Percentiles rank a stretch among this genome's conserved stretches.
phyloP scores from a whole-genome alignment of 2,888 invertebrate genomes.

The Phyllotreta cruciferae region DNA sequence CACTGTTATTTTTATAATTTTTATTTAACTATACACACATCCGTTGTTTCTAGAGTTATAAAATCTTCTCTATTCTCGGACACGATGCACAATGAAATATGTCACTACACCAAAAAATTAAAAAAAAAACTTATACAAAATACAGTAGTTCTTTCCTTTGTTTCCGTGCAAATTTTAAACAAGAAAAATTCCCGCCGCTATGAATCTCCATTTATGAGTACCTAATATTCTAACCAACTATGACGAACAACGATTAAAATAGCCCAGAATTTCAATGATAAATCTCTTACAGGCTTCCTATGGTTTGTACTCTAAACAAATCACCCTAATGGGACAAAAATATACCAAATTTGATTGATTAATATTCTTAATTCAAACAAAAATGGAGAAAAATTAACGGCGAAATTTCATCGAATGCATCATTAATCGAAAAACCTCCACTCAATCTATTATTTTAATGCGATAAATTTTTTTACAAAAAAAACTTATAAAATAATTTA shows the following conservation, averaged over 20 bases:
- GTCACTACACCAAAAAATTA: slow-evolving; percentile 36
- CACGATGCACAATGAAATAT: slow-evolving; percentile 31
- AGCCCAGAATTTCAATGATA: too few relatives aligned
- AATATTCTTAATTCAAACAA: too few relatives aligned
- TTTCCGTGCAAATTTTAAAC: slow-evolving; percentile 6
- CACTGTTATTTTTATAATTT: slow-evolving; percentile 6
- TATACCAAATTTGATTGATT: too few relatives aligned
- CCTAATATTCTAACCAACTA: too few relatives aligned
- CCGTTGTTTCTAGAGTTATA: slow-evolving; percentile 17
- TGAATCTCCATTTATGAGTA: slow-evolving; percentile 8
- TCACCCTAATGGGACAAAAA: too few relatives aligned
- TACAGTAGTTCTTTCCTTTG: slow-evolving; percentile 6
- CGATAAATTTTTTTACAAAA: slow-evolving; percentile 35
- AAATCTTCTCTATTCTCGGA: slow-evolving; percentile 26
- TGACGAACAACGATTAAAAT: too few relatives aligned
- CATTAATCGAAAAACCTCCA: slow-evolving; percentile 17
- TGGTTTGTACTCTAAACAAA: too few relatives aligned
- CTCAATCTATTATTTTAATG: slow-evolving; percentile 37
- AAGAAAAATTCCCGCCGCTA: slow-evolving; percentile 15
- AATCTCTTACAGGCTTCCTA: too few relatives aligned
- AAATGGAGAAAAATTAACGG: slow-evolving; percentile 3
- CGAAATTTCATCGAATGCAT: slow-evolving; percentile 10
- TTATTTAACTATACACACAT: slow-evolving; percentile 18
- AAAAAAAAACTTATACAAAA: slow-evolving; percentile 18
- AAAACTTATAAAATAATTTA: slow-evolving; percentile 38